These are phyloP conservation scores for Holcopasites calliopsidis DNA, from an alignment of 1,140 invertebrate species.

Conservation along the genomic window DNA sequence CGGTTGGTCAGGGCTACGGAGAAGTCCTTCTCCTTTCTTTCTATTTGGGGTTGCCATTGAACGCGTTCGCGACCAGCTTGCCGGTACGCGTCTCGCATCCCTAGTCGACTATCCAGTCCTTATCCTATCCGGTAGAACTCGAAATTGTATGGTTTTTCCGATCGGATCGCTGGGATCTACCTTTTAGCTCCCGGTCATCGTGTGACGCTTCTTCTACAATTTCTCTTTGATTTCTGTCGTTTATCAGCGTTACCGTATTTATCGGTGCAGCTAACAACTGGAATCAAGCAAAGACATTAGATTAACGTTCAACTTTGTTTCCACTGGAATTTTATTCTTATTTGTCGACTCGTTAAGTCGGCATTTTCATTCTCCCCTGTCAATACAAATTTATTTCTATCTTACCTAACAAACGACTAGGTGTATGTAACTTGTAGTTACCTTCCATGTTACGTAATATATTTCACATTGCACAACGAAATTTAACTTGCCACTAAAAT, in stretches of 20 bases:
- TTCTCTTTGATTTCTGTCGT: slow-evolving; percentile 16
- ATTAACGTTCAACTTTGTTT: no score
- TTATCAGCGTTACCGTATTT: slow-evolving; percentile 3
- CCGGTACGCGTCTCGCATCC: slow-evolving; percentile 71
- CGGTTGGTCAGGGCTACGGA: slow-evolving; percentile 1
- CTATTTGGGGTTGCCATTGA: slow-evolving; percentile 62
- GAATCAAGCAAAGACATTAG: no score
- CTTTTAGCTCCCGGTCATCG: slow-evolving; percentile 12
- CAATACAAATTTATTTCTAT: no score
- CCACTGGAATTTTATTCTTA: neutral
- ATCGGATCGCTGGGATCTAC: slow-evolving; percentile 51
- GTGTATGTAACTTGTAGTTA: no score
- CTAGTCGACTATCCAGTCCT: slow-evolving; percentile 33
- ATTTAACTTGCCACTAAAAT: no score
- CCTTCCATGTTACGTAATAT: no score
- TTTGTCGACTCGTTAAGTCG: neutral
- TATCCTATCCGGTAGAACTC: slow-evolving; percentile 39
- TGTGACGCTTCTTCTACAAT: neutral
- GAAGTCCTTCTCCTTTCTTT: slow-evolving; percentile 57
- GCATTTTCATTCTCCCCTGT: no score
- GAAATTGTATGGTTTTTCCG: slow-evolving; percentile 58
- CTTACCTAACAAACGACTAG: no score
- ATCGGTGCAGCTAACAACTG: no score
- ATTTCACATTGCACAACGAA: no score
- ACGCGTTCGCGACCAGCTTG: slow-evolving; percentile 65